Evolutionary conservation across 2,113 vertebrate species (phyloP), one percentile per base, ranked within the genome.

Genomic region (Gnathonemus longibarbis): DNA sequence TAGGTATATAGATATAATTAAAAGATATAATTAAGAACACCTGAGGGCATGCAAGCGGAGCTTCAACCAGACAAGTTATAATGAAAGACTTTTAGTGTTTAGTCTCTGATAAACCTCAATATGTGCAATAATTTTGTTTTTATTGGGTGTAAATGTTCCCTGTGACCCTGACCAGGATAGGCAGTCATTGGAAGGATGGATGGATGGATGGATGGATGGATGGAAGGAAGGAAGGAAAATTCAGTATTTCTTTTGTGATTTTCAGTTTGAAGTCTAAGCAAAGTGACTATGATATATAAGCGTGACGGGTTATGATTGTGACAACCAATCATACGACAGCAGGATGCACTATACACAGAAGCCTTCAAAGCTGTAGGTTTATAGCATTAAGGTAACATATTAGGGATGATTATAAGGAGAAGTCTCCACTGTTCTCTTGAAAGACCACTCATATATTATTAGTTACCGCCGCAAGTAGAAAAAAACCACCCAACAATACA

Each of bases 371-470:
- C 62, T 66, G 5, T 77, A 17, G 15, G 1, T 39, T 77, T 17
- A 39, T 39, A 17, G 13, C 15, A 80, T 42, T 80, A 19, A 80
- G 15, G 15, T 80, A 17, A 35, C 39, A 35, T 17, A 39, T 77
- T 77, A 35, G 35, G 35, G 31, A 35, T 49, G 42, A 21, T 49
- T 49, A 85, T 11, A 84, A 11, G 39, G 19, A 46, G 27, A 46
- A 27, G 24, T 70, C 84, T 46, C 13, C 21, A 10, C 52, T 50
- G 27, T 50, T 48, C 15, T 90, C 86, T 50, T 90, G 56, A 27
- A 87, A 74, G 31, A 58, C n/a, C 85, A 80, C 31, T 88, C 86
- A 46, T 88, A 77, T 42, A 88, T 46, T 80, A 52, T 80, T 39
- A 88, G 66, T 19, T 24, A 15, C 35, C 84, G 53, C 45, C 35